Evolutionary conservation across 2,888 invertebrate genomes (phyloP).

Genomic region (Xanthostigma xanthostigma): DNA sequence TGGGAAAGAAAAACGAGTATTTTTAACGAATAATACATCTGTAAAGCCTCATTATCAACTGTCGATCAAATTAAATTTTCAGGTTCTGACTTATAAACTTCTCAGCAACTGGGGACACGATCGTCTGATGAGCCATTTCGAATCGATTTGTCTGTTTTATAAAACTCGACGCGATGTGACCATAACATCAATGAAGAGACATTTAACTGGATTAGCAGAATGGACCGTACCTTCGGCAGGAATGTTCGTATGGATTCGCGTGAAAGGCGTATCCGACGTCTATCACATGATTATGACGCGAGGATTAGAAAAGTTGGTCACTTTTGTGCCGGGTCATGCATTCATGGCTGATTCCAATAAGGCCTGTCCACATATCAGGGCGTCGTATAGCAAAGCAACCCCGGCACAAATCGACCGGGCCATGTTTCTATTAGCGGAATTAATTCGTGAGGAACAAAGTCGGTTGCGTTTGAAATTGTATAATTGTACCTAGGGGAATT

Average conservation of each 20-base stretch:
- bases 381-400: conserved; percentile 53
- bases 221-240: conserved; percentile 55
- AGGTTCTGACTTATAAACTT: conserved; percentile 41
- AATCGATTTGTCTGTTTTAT: conserved; percentile 44
- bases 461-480: conserved; percentile 27
- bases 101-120: conserved; percentile 42
- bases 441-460: conserved; percentile 42
- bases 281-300: conserved; percentile 56
- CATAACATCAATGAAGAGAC: conserved; percentile 38
- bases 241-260: conserved; percentile 64
- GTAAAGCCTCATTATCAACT: neutral
- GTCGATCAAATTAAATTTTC: conserved; percentile 12
- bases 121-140: conserved; percentile 43
- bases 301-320: conserved; percentile 49
- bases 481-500: conserved; percentile 18
- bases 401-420: conserved; percentile 49
- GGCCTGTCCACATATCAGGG: conserved; percentile 51
- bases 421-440: conserved; percentile 38
- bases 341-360: conserved; percentile 46
- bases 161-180: conserved; percentile 44
- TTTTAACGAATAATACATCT: neutral
- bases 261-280: conserved; percentile 51
- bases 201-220: conserved; percentile 44
- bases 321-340: conserved; percentile 59
- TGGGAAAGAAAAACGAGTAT: too few relatives aligned